Base-by-base conservation (phyloP, 1,140 invertebrate genomes). In the Microplitis mediator region DNA sequence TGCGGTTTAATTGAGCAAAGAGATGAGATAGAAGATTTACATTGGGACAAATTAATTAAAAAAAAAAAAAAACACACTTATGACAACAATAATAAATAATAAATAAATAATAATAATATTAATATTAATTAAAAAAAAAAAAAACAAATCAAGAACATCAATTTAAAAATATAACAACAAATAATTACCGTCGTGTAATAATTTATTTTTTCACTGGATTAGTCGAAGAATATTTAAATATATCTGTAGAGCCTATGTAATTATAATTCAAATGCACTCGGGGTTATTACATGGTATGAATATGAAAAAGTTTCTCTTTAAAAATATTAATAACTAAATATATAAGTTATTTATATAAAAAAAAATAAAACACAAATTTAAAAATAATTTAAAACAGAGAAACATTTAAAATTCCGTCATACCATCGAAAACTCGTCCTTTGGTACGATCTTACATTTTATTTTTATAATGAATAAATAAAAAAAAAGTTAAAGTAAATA, bases 181-280 rank as follows among this genome's bases (percentile, higher is more conserved):
- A 76, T 82, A 79, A 86, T 82, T 80, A 83, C 81, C 80, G 80
- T 84, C 61, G 84, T 82, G 84, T 86, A 85, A 87, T 85, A 86
- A 86, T 86, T 87, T 87, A 87, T 87, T 87, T 87, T 87, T 87
- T 87, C 85, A 87, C 85, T 86, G 81, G 84, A 82, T 85, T 85
- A 85, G 82, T 84, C 81, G 81, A 72, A 84, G 80, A 85, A 84
- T 81, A 45, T 45, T 45, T 9, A 81, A 83, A 83, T 86, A 86
- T 86, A 85, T 82, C 84, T 86, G 80, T 86, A 86, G 84, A 86
- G 83, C 83, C 84, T 87, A 86, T 83, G 80, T 85, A 72, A 86
- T 86, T 83, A 84, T 86, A 85, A 45, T 82, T 82, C 79, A 82
- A 79, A 84, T 84, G 83, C 81, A 84, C 84, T 83, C 81, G 82